Percentiles rank a stretch among this genome's conserved stretches.
Evolutionary conservation across 2,888 invertebrate genomes (phyloP).

Genomic region (Ormyrus nitidulus): DNA sequence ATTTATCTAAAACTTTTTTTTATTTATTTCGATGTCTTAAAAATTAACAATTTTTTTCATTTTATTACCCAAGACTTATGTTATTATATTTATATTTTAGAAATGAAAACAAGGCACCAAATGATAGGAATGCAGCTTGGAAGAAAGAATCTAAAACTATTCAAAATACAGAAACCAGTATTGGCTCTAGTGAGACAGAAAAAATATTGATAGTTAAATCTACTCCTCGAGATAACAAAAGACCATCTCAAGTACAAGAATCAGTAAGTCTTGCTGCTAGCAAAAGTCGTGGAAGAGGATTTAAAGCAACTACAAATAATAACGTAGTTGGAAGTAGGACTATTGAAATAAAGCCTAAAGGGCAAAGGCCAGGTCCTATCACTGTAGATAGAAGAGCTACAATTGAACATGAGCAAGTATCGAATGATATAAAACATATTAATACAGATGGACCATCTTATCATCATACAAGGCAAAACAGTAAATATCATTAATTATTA

Average conservation of each 20-base stretch:
- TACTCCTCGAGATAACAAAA: conserved; percentile 66
- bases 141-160: conserved; percentile 69
- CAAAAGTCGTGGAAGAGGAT: conserved; percentile 71
- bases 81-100: conserved; percentile 58
- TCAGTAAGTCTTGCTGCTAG: conserved; percentile 67
- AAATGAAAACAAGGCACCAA: conserved; percentile 69
- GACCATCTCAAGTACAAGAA: conserved; percentile 65
- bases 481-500: conserved; percentile 60
- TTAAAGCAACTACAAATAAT: conserved; percentile 69
- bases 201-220: conserved; percentile 61
- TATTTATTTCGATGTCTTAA: not conserved
- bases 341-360: conserved; percentile 69
- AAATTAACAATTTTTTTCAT: not conserved
- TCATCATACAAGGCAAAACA: conserved; percentile 69
- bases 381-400: conserved; percentile 67
- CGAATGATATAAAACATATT: conserved; percentile 70
- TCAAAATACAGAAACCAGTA: conserved; percentile 65
- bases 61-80: conserved; percentile 10
- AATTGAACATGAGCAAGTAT: conserved; percentile 67
- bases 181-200: conserved; percentile 63
- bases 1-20: conserved; percentile 11
- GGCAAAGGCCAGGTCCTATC: conserved; percentile 67
- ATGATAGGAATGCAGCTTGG: conserved; percentile 69
- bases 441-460: conserved; percentile 66
- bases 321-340: conserved; percentile 68